These are phyloP conservation scores for Punctoribates punctum DNA, from an alignment of 2,888 invertebrate genomes.

Conservation along the genomic window DNA sequence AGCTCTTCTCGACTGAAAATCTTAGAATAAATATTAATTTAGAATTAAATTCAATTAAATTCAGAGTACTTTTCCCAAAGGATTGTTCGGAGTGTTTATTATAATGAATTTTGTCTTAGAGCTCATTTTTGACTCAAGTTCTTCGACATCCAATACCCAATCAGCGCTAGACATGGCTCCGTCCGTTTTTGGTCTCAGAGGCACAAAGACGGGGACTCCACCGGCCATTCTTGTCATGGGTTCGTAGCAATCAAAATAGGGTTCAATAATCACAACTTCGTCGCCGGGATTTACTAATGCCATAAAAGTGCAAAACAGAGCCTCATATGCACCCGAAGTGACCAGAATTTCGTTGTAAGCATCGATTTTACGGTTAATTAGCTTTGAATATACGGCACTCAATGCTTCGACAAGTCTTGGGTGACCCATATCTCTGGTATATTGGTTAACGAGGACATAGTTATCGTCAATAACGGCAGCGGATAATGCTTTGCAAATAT, in stretches of 20 bases:
- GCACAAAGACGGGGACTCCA: slow-evolving; percentile 78
- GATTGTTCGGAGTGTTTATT: slow-evolving; percentile 97
- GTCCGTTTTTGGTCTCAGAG: slow-evolving; percentile 58
- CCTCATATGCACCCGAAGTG: slow-evolving; percentile 89
- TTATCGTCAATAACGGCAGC: slow-evolving; percentile 61
- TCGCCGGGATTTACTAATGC: slow-evolving; percentile 76
- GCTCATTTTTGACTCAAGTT: slow-evolving; percentile 75
- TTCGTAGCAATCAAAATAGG: slow-evolving; percentile 95
- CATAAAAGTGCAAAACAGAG: slow-evolving; percentile 76
- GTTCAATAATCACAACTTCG: slow-evolving; percentile 90
- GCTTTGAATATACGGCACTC: slow-evolving; percentile 73
- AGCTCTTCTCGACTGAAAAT: slow-evolving; percentile 54
- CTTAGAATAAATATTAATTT: slow-evolving; percentile 48
- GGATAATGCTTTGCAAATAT: slow-evolving; percentile 72
- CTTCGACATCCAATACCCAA: slow-evolving; percentile 79
- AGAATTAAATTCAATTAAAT: slow-evolving; percentile 74
- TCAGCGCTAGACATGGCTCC: slow-evolving; percentile 58
- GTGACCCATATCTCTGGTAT: slow-evolving; percentile 84
- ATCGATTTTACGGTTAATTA: slow-evolving; percentile 72
- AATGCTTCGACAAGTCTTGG: slow-evolving; percentile 78
- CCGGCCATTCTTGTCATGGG: slow-evolving; percentile 89
- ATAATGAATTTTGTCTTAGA: slow-evolving; percentile 87
- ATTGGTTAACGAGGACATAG: slow-evolving; percentile 79
- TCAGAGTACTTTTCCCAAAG: slow-evolving; percentile 79
- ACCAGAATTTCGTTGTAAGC: slow-evolving; percentile 79